Percentiles rank a stretch among this genome's conserved stretches.
Evolutionary conservation across 2,888 invertebrate genomes (phyloP).

Genomic region (Dolomedes plantarius): DNA sequence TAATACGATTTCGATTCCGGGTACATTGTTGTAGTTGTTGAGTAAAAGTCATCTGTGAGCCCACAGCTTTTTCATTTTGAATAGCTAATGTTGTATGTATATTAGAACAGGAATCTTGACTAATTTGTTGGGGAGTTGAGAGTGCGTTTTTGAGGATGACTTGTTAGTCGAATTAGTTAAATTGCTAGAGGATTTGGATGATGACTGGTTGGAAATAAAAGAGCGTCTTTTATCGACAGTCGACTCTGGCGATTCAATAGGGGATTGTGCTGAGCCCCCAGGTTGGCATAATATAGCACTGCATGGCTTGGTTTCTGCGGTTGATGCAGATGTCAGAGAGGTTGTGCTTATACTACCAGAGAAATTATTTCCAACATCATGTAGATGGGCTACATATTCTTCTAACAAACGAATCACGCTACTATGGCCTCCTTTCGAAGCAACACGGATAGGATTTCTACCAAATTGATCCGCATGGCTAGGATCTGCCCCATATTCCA

Average conservation of each 20-base stretch:
- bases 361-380: constrained; percentile 50
- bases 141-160: constrained; percentile 74
- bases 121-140: constrained; percentile 40
- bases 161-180: constrained; percentile 83
- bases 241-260: constrained; percentile 77
- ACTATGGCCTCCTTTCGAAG: constrained; percentile 92
- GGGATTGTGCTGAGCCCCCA: constrained; percentile 72
- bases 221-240: constrained; percentile 78
- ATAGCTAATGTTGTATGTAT: constrained; percentile 4
- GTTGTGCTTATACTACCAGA: constrained; percentile 70
- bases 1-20: constrained; percentile 82
- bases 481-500: constrained; percentile 78
- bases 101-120: constrained; percentile 27
- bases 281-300: constrained; percentile 79
- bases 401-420: constrained; percentile 62
- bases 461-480: constrained; percentile 78
- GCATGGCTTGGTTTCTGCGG: constrained; percentile 82
- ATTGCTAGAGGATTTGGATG: constrained; percentile 85
- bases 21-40: constrained; percentile 93
- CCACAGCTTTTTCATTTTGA: constrained; percentile 54
- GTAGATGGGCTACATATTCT: constrained; percentile 62
- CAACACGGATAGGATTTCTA: constrained; percentile 84
- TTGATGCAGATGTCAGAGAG: constrained; percentile 75
- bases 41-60: constrained; percentile 87
- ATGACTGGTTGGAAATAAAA: constrained; percentile 78